These are phyloP conservation scores for Chesias legatella DNA, from an alignment of 2,888 invertebrate genomes.

Conservation along the genomic window DNA sequence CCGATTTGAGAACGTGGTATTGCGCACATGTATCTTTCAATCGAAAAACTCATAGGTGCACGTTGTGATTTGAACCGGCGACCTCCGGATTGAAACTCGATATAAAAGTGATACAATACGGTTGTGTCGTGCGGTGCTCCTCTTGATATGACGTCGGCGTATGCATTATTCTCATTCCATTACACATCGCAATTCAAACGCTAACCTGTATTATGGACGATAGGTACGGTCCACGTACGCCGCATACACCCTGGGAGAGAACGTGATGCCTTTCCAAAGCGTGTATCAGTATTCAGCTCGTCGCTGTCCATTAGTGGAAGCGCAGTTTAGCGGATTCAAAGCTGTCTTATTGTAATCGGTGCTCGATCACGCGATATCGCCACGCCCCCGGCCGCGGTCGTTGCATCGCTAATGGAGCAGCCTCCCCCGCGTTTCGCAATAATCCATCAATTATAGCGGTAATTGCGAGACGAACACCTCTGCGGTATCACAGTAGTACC, in stretches of 20 bases:
- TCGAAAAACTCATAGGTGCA: too few species aligned
- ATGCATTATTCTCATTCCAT: not conserved
- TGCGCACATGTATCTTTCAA: too few species aligned
- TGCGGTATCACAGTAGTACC: conserved; percentile 15
- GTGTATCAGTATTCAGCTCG: conserved; percentile 9
- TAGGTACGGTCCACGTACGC: conserved; percentile 1
- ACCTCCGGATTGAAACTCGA: too few species aligned
- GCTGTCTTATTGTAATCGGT: conserved; percentile 24
- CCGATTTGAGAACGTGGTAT: too few species aligned
- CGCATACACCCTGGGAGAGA: not conserved
- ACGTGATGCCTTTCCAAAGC: conserved; percentile 8
- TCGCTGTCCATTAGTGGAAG: conserved; percentile 17
- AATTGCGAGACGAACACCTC: conserved; percentile 55
- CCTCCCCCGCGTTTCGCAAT: conserved; percentile 54
- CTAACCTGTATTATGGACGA: conserved; percentile 1
- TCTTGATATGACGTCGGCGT: too few species aligned
- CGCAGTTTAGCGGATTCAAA: conserved; percentile 21
- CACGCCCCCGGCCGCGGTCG: conserved; percentile 37
- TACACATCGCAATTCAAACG: conserved; percentile 3
- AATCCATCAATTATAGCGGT: conserved; percentile 57
- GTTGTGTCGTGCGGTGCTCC: too few species aligned
- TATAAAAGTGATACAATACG: too few species aligned
- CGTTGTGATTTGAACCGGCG: too few species aligned
- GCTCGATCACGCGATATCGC: conserved; percentile 39
- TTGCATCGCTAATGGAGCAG: conserved; percentile 37